Percentiles rank a stretch among this genome's conserved stretches.
These are phyloP conservation scores for Euura saliciscinereae DNA, from an alignment of 1,140 invertebrate species.

Conservation along the genomic window DNA sequence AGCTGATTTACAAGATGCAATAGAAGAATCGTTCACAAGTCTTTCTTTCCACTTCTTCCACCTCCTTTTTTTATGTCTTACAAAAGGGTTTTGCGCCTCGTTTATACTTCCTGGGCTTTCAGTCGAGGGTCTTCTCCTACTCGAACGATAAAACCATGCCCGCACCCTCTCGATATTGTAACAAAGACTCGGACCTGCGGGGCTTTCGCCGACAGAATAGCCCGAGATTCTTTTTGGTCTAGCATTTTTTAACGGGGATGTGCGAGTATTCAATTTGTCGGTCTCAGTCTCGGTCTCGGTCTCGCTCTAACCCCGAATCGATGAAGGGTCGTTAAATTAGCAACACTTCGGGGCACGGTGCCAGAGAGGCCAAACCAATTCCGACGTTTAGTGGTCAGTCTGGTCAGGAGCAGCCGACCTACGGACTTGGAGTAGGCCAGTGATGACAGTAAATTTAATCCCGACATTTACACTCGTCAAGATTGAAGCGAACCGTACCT, in stretches of 20 bases:
- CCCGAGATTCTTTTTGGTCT: too few species aligned
- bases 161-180: neutral
- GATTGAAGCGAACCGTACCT: neutral
- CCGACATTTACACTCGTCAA: slow-evolving; percentile 3
- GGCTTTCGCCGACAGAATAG: too few species aligned
- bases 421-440: neutral
- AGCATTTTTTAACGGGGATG: too few species aligned
- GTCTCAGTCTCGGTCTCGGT: neutral
- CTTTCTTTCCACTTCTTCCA: neutral
- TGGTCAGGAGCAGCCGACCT: neutral
- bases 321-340: slow-evolving; percentile 5
- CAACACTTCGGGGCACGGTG: neutral
- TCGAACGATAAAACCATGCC: neutral
- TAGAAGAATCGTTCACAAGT: neutral
- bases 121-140: neutral
- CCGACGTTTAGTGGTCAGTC: neutral
- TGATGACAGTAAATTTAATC: neutral
- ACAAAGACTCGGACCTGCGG: neutral
- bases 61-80: neutral
- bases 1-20: neutral
- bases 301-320: neutral
- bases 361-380: neutral
- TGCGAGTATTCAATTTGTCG: neutral
- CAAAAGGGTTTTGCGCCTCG: neutral
- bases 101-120: neutral